Conservation (phyloP, 2,113 vertebrate species). For the Takifugu bimaculatus region DNA sequence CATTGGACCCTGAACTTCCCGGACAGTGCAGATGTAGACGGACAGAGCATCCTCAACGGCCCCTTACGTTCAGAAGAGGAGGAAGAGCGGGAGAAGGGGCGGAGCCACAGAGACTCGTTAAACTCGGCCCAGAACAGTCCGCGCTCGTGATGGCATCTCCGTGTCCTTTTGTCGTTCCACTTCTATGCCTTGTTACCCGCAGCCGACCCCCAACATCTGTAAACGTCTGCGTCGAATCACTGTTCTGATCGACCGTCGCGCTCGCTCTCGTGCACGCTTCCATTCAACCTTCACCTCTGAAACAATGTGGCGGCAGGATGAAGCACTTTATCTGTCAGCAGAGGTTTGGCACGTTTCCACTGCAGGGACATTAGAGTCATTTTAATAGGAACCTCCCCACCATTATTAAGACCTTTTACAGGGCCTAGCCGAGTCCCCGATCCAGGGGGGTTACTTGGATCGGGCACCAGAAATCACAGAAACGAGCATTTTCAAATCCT, state of each 20-base stretch:
- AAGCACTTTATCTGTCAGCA: no score
- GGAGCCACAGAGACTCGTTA: constrained; percentile 81
- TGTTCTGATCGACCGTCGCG: constrained; percentile 21
- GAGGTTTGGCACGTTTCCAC: no score
- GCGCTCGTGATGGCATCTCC: constrained; percentile 75
- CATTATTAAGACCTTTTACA: no score
- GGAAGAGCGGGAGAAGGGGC: constrained; percentile 47
- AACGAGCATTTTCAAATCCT: no score
- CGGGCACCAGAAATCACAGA: no score
- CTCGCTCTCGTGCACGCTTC: background rate
- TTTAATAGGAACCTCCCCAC: no score
- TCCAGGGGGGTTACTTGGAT: no score
- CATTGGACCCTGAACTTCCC: constrained; percentile 82
- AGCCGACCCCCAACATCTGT: constrained; percentile 11
- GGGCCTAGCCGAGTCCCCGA: no score
- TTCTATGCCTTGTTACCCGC: constrained; percentile 46
- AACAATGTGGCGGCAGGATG: background rate
- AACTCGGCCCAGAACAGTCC: constrained; percentile 96
- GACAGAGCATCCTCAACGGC: constrained; percentile 72
- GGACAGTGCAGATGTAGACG: constrained; percentile 73
- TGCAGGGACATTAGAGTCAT: no score
- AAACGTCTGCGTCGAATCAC: constrained; percentile 31
- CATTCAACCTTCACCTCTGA: constrained; percentile 9
- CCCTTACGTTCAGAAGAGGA: constrained; percentile 69
- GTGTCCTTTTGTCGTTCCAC: constrained; percentile 48